Base-by-base conservation (phyloP, 2,888 invertebrate genomes). In the Leptogaster cylindrica region DNA sequence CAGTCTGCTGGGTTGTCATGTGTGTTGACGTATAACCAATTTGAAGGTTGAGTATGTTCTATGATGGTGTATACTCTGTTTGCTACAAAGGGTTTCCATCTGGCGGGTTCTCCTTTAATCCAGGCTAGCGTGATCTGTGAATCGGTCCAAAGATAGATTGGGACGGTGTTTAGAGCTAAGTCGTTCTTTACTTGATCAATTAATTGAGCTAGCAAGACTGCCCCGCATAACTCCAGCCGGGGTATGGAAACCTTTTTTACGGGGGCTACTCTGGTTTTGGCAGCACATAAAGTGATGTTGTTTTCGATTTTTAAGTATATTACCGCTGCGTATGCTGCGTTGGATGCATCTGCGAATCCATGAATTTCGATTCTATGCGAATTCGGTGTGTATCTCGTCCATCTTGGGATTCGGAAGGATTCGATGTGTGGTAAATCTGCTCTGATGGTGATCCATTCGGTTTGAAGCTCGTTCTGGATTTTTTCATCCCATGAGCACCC, bases 401-500 rank as follows among this genome's bases (percentile, higher is more conserved):
- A 39, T 10, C 39, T n/a, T 5, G 39, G 39, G 5, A 39, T 7
- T 14, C 10, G 12, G 4, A 39, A 4, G 10, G 10, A 5, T 7
- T n/a, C 3, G 5, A 39, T 10, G 4, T 39, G 1, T 1, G 14
- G 10, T 7, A 2, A 10, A 7, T 4, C 10, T 4, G 1, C 12
- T 10, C 2, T 4, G 14, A 7, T 12, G 10, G 10, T 4, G 10
- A 7, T 7, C 39, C 39, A 39, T 39, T 39, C 39, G 10, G 10
- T 14, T 39, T 4, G 10, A 10, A 39, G 4, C 10, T 39, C 1
- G 10, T 7, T 4, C 4, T n/a, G 10, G 4, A 39, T 14, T 39
- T 39, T 4, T 4, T 1, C 70, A 31, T 72, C 70, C 70, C 72
- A 72, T 31, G 63, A 28, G 31, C 12, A 10, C 31, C 65, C 48